phyloP scores from a whole-genome alignment of 2,113 vertebrate genomes.

The Argyrosomus japonicus region DNA sequence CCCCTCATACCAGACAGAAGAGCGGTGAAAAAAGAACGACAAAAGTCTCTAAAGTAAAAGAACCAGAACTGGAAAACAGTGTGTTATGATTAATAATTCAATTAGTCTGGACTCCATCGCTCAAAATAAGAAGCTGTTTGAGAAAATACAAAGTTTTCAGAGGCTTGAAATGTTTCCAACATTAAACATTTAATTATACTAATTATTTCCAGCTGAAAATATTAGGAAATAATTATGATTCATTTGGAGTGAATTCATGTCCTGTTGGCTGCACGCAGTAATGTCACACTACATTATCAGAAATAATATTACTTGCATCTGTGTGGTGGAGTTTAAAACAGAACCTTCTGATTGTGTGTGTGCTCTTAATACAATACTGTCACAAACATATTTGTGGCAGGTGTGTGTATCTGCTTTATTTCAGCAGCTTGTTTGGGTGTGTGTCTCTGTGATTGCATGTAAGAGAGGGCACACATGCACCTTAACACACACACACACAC shows the following conservation, averaged over 20 bases:
- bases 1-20: too few relatives aligned
- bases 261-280: not conserved
- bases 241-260: not conserved
- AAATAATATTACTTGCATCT: not conserved
- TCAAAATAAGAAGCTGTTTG: too few relatives aligned
- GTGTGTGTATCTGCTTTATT: not conserved
- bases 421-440: conserved; percentile 17
- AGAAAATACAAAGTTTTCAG: not conserved
- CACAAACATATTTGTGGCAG: too few relatives aligned
- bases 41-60: not conserved
- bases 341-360: too few relatives aligned
- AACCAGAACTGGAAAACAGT: not conserved
- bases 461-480: not conserved
- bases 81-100: not conserved
- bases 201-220: not conserved
- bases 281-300: too few relatives aligned
- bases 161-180: not conserved
- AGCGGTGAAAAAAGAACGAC: too few relatives aligned
- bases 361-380: too few relatives aligned
- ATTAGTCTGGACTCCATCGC: too few relatives aligned
- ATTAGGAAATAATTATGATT: not conserved
- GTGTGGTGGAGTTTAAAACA: not conserved
- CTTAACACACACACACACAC: not conserved
- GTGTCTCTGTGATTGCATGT: not conserved
- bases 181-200: not conserved